Evolutionary conservation across 1,140 invertebrate species (phyloP).

Genomic region (Sinella curviseta): DNA sequence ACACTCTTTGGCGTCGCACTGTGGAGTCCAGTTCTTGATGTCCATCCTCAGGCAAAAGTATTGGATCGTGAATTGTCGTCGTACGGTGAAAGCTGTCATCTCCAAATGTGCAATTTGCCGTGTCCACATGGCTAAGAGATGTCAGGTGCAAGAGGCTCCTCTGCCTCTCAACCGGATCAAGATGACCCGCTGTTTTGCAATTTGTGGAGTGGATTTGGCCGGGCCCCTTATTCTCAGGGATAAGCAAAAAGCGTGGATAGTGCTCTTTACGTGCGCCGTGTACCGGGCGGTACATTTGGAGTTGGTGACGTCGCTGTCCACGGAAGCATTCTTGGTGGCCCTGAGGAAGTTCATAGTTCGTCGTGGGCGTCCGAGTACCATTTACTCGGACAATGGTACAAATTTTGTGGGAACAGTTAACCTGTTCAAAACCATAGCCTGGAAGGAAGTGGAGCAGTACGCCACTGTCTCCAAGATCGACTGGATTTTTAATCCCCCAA

Average conservation of each 20-base stretch:
- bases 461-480: conserved; percentile 45
- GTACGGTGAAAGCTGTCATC: conserved; percentile 20
- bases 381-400: conserved; percentile 51
- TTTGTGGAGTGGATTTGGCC: conserved; percentile 48
- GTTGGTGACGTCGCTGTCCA: conserved; percentile 39
- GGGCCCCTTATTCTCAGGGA: conserved; percentile 49
- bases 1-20: not conserved
- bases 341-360: conserved; percentile 48
- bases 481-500: conserved; percentile 54
- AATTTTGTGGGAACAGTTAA: conserved; percentile 52
- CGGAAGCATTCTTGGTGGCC: conserved; percentile 48
- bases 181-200: conserved; percentile 37
- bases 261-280: conserved; percentile 53
- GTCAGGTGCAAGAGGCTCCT: conserved; percentile 31
- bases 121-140: conserved; percentile 15
- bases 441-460: no score
- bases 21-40: not conserved
- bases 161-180: conserved; percentile 41
- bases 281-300: conserved; percentile 51
- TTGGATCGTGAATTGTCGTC: conserved; percentile 33
- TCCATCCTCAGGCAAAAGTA: conserved; percentile 26
- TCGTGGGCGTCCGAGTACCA: conserved; percentile 38
- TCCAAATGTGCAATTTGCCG: conserved; percentile 39
- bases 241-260: conserved; percentile 36
- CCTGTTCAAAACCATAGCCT: conserved; percentile 34